These are phyloP conservation scores for Crypturellus tataupa DNA, from an alignment of 2,797 vertebrate genomes.

Conservation along the genomic window DNA sequence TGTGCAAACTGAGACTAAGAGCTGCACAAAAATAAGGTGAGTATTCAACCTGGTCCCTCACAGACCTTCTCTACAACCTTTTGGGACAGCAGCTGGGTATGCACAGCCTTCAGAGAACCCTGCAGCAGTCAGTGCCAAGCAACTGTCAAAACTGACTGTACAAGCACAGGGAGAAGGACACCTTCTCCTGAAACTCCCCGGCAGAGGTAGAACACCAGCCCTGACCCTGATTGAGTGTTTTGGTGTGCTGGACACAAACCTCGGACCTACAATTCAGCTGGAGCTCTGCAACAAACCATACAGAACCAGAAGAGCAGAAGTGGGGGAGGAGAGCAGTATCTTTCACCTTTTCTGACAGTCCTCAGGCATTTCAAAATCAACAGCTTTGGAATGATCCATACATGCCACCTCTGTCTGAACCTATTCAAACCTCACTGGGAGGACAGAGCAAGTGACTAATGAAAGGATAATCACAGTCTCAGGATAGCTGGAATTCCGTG, in stretches of 20 bases:
- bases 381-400: not conserved
- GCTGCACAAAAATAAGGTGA: not conserved
- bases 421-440: not conserved
- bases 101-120: not conserved
- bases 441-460: not conserved
- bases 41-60: not conserved
- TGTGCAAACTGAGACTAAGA: not conserved
- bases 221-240: not conserved
- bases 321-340: not conserved
- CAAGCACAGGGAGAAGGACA: not conserved
- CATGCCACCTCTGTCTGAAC: not conserved
- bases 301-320: not conserved
- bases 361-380: not conserved
- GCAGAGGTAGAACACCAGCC: not conserved
- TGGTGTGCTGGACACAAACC: not conserved
- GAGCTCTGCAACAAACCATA: not conserved
- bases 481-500: not conserved
- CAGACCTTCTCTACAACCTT: not conserved
- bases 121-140: not conserved
- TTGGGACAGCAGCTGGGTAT: not conserved
- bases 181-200: not conserved
- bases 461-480: not conserved
- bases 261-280: not conserved
- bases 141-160: not conserved
- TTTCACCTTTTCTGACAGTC: not conserved